phyloP scores from a whole-genome alignment of 2,797 vertebrate genomes.

The Microcaecilia unicolor region DNA sequence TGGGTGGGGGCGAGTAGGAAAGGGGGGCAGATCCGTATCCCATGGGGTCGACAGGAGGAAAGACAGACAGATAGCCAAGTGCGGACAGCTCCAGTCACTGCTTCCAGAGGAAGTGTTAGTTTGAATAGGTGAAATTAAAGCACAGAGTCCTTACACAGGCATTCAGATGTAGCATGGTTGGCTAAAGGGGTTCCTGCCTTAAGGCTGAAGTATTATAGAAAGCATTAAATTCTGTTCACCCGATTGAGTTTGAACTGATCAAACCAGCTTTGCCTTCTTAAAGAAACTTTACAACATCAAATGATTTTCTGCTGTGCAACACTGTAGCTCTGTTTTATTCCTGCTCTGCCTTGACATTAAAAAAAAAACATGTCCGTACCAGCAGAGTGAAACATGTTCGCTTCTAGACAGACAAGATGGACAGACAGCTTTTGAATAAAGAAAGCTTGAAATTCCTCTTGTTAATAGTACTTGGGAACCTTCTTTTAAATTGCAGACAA shows the following conservation, averaged over 20 bases:
- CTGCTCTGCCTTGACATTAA: conserved; percentile 18
- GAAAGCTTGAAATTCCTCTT: background rate
- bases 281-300: conserved; percentile 54
- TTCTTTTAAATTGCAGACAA: too few species aligned
- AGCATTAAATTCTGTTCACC: conserved; percentile 42
- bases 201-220: conserved; percentile 50
- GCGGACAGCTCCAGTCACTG: conserved; percentile 70
- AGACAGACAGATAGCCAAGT: conserved; percentile 54
- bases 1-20: conserved; percentile 35
- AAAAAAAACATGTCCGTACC: too few species aligned
- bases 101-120: conserved; percentile 66
- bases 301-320: conserved; percentile 27
- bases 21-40: conserved; percentile 46
- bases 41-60: conserved; percentile 31
- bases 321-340: conserved; percentile 13
- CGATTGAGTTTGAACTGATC: conserved; percentile 47
- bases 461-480: too few species aligned
- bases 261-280: conserved; percentile 48
- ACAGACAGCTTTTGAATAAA: too few species aligned
- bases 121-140: conserved; percentile 53
- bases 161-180: conserved; percentile 64
- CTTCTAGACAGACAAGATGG: too few species aligned
- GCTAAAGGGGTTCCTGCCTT: conserved; percentile 29
- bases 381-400: too few species aligned
- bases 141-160: conserved; percentile 39